Percentiles rank a stretch among this genome's conserved stretches.
Conservation (phyloP, 1,140 invertebrate genomes). For the Tetraneura akinire region DNA sequence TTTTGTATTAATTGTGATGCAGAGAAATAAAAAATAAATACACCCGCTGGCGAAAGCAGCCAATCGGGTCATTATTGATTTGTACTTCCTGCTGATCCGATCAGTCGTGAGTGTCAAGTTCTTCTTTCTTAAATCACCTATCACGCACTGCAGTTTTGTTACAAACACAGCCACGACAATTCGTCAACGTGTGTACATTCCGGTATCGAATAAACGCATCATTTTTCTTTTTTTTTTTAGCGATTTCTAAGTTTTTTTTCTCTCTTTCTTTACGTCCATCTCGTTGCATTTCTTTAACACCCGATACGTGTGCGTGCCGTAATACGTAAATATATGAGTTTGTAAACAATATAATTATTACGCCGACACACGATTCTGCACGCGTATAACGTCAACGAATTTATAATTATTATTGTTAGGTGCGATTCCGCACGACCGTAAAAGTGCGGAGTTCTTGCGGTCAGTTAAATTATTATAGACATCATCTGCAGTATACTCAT, state of each 20-base stretch:
- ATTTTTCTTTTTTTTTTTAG: too few relatives aligned
- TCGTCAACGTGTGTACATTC: background rate
- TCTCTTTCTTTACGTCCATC: too few relatives aligned
- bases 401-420: too few relatives aligned
- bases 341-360: slow-evolving; percentile 22
- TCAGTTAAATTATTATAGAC: too few relatives aligned
- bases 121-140: background rate
- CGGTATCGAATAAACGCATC: background rate
- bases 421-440: background rate
- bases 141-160: background rate
- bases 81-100: background rate
- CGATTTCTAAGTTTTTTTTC: background rate
- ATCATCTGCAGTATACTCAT: background rate
- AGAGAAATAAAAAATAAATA: too few relatives aligned
- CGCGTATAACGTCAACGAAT: background rate
- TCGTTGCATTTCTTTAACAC: too few relatives aligned
- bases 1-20: too few relatives aligned
- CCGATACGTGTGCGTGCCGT: too few relatives aligned
- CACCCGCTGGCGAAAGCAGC: background rate
- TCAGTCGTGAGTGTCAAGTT: background rate
- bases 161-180: too few relatives aligned
- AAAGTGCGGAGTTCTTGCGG: background rate
- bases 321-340: background rate
- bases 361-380: background rate
- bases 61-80: background rate